Conservation (phyloP, 2,113 vertebrate species). For the Callithrix jacchus region DNA sequence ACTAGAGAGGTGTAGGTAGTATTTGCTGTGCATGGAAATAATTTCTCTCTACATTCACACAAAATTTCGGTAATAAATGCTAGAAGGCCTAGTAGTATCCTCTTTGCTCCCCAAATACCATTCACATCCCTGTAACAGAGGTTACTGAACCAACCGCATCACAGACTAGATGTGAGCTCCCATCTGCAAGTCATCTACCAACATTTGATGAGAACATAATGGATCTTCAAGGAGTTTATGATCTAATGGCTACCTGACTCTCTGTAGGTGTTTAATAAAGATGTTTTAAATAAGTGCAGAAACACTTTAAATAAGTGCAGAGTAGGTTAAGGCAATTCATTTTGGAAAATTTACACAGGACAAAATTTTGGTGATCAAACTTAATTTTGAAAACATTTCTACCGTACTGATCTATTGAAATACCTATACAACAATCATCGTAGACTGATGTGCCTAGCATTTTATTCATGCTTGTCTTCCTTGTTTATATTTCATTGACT, state of each 20-base stretch:
- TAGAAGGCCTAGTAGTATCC: not conserved
- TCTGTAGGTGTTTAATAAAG: not conserved
- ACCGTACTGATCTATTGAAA: not conserved
- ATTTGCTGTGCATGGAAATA: not conserved
- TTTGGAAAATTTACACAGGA: not conserved
- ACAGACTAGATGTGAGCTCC: not conserved
- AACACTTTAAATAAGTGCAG: too few species aligned
- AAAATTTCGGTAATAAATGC: not conserved
- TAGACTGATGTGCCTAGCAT: not conserved
- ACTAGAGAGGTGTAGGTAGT: not conserved
- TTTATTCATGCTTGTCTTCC: not conserved
- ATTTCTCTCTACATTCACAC: not conserved
- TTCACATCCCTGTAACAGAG: not conserved
- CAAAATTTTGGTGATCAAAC: not conserved
- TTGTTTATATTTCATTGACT: not conserved
- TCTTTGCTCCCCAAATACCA: not conserved
- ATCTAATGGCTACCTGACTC: not conserved
- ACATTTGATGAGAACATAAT: not conserved
- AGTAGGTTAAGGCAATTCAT: not conserved
- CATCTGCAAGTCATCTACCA: not conserved
- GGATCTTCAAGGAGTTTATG: not conserved
- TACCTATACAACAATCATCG: not conserved
- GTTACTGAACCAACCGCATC: not conserved
- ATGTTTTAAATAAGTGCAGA: not conserved
- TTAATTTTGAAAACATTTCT: constrained; percentile 18